Evolutionary conservation across 2,797 vertebrate species (phyloP), one percentile per base, ranked within the genome.

Genomic region (Miichthys miiuy): DNA sequence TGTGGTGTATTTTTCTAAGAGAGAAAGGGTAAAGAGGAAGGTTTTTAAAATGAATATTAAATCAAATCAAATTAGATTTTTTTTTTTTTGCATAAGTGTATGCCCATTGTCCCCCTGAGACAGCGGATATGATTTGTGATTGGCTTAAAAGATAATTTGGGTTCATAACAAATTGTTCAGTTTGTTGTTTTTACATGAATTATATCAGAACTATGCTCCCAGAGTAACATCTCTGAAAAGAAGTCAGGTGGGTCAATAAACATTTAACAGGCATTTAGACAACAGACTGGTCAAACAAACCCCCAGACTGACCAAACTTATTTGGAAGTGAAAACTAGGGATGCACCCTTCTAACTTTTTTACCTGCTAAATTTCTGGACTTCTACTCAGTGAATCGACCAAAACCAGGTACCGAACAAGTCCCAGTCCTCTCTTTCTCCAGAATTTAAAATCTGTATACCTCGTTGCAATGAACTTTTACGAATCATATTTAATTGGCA

Each of bases 1-100:
- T 86, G 73, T 57, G 54, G 48, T 27, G 68, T 21, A 55, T 78
- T 85, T 82, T 77, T 76, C 77, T 64, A 30, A 30, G 30, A 30
- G 6, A 30, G 30, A 30, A 46, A 78, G 80, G 64, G 72, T 75
- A 76, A 81, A 85, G 67, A 89, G 71, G 64, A 71, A 20, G 64
- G 62, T 61, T 86, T 83, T 87, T 78, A 74, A 81, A 87, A 80
- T 21, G 54, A 23, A 68, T 20, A 82, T 81, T 68, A 82, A 84
- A 81, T 86, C 64, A 46, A 50, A 70, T 81, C 57, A 23, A 80
- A 68, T 80, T 46, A 68, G 55, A 72, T 68, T 16, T 48, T 16
- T 72, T 34, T 60, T 54, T 21, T 65, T 48, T 42, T n/a, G 30
- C 21, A 25, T 41, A 11, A 25, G 38, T 72, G 71, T 68, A 47